These are phyloP conservation scores for Sarcophilus harrisii DNA, from an alignment of 2,797 vertebrate species.

Conservation along the genomic window DNA sequence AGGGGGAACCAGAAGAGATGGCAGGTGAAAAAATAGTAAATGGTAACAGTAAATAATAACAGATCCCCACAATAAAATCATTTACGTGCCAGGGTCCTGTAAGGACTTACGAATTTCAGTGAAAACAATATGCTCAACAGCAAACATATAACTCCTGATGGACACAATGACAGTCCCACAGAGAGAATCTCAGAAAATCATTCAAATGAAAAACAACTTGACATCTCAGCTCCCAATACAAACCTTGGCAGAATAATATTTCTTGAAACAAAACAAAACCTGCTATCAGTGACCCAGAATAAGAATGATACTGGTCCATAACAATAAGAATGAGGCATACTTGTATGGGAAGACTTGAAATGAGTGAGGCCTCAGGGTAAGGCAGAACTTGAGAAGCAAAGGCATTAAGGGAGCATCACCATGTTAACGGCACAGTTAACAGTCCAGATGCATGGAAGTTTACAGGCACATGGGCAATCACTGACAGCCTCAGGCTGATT, in stretches of 20 bases:
- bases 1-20: neutral
- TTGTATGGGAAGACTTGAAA: neutral
- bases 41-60: neutral
- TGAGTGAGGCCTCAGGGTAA: neutral
- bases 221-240: neutral
- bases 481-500: neutral
- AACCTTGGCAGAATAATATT: neutral
- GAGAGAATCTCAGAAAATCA: neutral
- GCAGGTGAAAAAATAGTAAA: neutral
- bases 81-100: neutral
- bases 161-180: neutral
- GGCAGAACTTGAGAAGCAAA: neutral
- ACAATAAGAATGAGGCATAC: neutral
- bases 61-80: neutral
- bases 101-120: neutral
- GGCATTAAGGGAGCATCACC: too few species aligned
- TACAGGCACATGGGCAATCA: neutral
- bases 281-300: neutral
- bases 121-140: neutral
- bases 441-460: neutral
- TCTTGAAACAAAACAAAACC: neutral
- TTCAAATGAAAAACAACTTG: neutral
- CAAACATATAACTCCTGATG: too few species aligned
- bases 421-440: neutral
- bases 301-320: neutral